Evolutionary conservation across 2,113 vertebrate genomes (phyloP).

Genomic region (Sakesphorus luctuosus): DNA sequence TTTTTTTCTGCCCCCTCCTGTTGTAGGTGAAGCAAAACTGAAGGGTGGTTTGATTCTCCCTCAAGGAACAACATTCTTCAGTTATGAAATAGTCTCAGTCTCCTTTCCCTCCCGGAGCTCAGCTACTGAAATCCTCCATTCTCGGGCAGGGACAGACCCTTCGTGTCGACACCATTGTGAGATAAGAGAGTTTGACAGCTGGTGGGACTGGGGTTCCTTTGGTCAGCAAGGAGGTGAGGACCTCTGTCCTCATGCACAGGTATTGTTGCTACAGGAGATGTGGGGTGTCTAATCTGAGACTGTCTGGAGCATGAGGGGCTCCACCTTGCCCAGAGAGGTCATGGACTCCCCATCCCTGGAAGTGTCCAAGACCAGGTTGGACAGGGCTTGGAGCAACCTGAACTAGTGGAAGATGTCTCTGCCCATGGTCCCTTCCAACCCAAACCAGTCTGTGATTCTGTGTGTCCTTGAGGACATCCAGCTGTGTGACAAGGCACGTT

Average conservation of each 20-base stretch:
- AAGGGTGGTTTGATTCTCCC: conserved; percentile 70
- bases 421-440: background rate
- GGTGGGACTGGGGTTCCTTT: accelerated
- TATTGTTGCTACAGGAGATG: background rate
- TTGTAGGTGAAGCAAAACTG: conserved; percentile 68
- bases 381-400: accelerated
- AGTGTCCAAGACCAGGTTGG: background rate
- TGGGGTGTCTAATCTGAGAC: background rate
- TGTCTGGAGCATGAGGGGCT: background rate
- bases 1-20: background rate
- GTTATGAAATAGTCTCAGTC: conserved; percentile 68
- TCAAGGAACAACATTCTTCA: conserved; percentile 76
- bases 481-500: background rate
- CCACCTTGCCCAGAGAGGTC: accelerated
- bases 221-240: background rate
- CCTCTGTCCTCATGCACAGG: background rate
- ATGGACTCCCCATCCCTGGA: background rate
- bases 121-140: background rate
- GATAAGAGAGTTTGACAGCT: background rate
- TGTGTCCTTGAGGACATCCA: background rate
- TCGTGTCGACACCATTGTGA: accelerated
- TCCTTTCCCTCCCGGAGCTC: background rate
- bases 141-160: background rate
- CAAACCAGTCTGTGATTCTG: background rate
- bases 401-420: background rate